A percentile compares a stretch with the other conserved stretches of the same genome.
Conservation (phyloP, 2,797 vertebrate genomes). For the Psittacula echo region DNA sequence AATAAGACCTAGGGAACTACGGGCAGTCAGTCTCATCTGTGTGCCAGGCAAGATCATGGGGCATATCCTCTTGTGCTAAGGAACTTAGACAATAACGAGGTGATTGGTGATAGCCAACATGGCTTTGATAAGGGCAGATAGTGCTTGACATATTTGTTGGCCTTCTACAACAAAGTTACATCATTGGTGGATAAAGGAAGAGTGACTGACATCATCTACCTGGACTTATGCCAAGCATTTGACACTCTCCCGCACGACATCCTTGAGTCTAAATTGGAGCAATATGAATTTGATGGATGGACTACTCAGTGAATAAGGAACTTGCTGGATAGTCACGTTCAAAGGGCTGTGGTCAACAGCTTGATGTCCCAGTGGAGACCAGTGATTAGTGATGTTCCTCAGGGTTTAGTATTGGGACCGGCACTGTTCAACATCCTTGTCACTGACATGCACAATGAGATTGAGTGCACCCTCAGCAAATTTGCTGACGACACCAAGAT, state of each 20-base stretch:
- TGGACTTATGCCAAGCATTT: background rate
- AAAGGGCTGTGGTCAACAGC: background rate
- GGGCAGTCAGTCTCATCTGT: background rate
- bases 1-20: background rate
- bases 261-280: background rate
- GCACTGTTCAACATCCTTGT: background rate
- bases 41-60: background rate
- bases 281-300: background rate
- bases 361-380: background rate
- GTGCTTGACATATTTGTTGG: background rate
- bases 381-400: background rate
- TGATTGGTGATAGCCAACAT: background rate
- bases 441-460: background rate
- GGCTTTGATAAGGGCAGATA: background rate
- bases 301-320: background rate
- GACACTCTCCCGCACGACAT: background rate
- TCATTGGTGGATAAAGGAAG: background rate
- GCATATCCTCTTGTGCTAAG: background rate
- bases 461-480: background rate
- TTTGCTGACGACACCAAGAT: background rate
- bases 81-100: background rate
- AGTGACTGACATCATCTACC: background rate
- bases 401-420: background rate
- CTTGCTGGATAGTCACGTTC: background rate
- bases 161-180: background rate